phyloP scores from a whole-genome alignment of 2,888 invertebrate species.

The Prostheceraeus crozeri region DNA sequence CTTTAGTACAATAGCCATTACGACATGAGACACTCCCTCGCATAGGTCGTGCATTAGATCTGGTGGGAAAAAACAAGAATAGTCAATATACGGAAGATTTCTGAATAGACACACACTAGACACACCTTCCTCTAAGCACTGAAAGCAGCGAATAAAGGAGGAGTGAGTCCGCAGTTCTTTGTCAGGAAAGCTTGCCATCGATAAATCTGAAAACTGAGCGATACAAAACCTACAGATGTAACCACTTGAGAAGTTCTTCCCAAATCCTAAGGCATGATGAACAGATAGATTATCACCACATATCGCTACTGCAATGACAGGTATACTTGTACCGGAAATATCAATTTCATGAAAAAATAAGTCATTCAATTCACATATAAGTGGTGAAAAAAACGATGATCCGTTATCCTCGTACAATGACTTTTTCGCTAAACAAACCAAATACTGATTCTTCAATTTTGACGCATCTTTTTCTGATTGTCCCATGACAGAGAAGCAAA shows the following conservation, averaged over 20 bases:
- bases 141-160: too few species aligned
- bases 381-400: neutral
- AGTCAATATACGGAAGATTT: too few species aligned
- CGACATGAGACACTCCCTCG: too few species aligned
- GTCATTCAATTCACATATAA: conserved; percentile 1
- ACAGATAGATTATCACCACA: conserved; percentile 17
- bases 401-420: conserved; percentile 7
- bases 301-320: conserved; percentile 2
- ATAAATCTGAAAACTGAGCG: neutral
- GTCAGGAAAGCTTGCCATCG: neutral
- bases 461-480: too few species aligned
- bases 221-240: conserved; percentile 12
- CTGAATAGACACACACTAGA: too few species aligned
- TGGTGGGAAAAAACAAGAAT: too few species aligned
- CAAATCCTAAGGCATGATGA: conserved; percentile 6
- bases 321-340: neutral
- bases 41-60: too few species aligned
- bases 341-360: neutral
- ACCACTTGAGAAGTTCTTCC: conserved; percentile 10
- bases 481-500: too few species aligned
- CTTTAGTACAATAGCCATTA: too few species aligned
- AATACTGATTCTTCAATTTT: neutral
- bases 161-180: too few species aligned
- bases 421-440: conserved; percentile 9
- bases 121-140: too few species aligned